A percentile compares a stretch with the other conserved stretches of the same genome.
These are phyloP conservation scores for Psettodes erumei DNA, from an alignment of 2,113 vertebrate genomes.

Conservation along the genomic window DNA sequence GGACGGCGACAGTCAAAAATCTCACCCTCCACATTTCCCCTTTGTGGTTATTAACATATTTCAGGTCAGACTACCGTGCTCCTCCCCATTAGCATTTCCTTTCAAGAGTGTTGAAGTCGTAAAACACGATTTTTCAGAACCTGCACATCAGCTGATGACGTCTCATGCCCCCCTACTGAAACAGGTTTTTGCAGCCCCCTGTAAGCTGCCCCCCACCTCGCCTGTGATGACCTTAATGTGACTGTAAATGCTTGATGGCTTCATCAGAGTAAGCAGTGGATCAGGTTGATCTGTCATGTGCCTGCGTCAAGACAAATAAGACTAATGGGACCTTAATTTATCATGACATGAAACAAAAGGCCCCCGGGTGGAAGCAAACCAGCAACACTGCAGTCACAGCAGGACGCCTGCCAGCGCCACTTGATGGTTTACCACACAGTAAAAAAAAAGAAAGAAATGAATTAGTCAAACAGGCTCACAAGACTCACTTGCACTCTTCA, in stretches of 20 bases:
- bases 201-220: too few relatives aligned
- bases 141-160: neutral
- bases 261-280: neutral
- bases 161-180: neutral
- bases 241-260: neutral
- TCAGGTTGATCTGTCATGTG: neutral
- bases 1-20: neutral
- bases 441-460: neutral
- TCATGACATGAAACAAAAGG: too few relatives aligned
- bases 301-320: neutral
- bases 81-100: neutral
- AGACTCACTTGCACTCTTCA: constrained; percentile 98
- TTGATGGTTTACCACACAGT: neutral
- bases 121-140: neutral
- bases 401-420: neutral
- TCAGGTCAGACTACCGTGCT: neutral
- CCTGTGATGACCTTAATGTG: neutral
- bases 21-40: neutral
- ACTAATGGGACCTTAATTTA: too few relatives aligned
- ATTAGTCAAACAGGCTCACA: neutral
- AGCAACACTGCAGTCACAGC: neutral
- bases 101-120: neutral
- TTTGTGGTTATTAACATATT: neutral
- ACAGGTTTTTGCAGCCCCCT: too few relatives aligned
- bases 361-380: neutral